Evolutionary conservation across 1,140 invertebrate species (phyloP).

Genomic region (Papilio dardanus): DNA sequence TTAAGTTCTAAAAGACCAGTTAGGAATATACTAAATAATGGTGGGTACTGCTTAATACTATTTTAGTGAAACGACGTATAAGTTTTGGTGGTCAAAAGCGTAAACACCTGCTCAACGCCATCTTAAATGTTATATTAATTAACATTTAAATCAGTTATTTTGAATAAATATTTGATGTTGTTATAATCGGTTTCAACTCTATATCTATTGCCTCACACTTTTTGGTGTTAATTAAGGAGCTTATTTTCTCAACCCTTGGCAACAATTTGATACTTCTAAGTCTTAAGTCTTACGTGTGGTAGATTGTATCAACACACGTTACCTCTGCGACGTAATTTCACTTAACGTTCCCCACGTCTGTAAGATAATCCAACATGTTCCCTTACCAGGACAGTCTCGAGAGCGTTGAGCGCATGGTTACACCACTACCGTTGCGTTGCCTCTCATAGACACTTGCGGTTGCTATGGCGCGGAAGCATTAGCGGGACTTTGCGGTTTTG

Average conservation of each 20-base stretch:
- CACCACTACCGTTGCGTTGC: slow-evolving; percentile 16
- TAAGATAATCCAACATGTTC: background rate
- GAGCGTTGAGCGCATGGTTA: background rate
- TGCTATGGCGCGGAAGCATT: slow-evolving; percentile 11
- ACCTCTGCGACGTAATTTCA: background rate
- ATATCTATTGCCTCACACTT: no score
- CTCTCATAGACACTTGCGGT: slow-evolving; percentile 34
- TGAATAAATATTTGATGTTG: no score
- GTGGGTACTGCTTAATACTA: no score
- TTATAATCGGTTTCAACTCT: no score
- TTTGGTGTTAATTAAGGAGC: no score
- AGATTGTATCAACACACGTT: background rate
- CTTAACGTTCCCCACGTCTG: background rate
- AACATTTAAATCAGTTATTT: no score
- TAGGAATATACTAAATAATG: no score
- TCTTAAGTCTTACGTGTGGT: background rate
- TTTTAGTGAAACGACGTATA: no score
- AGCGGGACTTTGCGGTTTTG: slow-evolving; percentile 31
- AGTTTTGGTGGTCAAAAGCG: no score
- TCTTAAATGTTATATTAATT: no score
- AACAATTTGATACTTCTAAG: background rate
- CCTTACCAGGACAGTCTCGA: slow-evolving; percentile 1
- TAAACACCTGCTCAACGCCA: no score
- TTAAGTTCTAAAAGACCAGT: no score
- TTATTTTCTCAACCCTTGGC: background rate